Conservation (phyloP, 2,888 invertebrate genomes). For the Argyra leucocephala region DNA sequence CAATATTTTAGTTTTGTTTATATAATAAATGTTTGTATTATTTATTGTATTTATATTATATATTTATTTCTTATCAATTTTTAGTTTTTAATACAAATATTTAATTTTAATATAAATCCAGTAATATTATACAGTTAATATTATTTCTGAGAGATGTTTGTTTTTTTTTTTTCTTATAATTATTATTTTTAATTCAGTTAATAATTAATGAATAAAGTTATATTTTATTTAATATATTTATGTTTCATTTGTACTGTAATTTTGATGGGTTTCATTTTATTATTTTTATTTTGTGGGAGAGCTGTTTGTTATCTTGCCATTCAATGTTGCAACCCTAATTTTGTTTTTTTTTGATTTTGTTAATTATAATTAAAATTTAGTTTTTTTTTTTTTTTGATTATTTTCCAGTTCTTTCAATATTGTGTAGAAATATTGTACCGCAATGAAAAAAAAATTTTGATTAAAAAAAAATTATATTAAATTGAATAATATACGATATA, state of each 20-base stretch:
- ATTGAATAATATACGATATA: too few relatives aligned
- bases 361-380: slow-evolving; percentile 11
- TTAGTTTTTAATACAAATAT: background rate
- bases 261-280: too few relatives aligned
- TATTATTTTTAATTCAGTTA: background rate
- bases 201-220: background rate
- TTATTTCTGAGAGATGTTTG: background rate
- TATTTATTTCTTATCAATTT: background rate
- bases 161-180: background rate
- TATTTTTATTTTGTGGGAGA: too few relatives aligned
- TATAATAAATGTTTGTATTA: background rate
- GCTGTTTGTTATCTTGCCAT: background rate
- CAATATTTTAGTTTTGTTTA: slow-evolving; percentile 6
- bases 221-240: too few relatives aligned
- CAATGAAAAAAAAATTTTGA: background rate
- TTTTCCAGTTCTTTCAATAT: slow-evolving; percentile 11
- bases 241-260: too few relatives aligned
- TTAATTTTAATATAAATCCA: background rate
- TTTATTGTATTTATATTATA: background rate
- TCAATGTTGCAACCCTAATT: background rate
- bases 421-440: background rate
- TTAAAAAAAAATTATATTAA: background rate
- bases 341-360: slow-evolving; percentile 11
- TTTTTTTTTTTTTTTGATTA: slow-evolving; percentile 25
- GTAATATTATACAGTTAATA: background rate